Conservation (phyloP, 2,113 vertebrate genomes). For the Microcebus jonahi region DNA sequence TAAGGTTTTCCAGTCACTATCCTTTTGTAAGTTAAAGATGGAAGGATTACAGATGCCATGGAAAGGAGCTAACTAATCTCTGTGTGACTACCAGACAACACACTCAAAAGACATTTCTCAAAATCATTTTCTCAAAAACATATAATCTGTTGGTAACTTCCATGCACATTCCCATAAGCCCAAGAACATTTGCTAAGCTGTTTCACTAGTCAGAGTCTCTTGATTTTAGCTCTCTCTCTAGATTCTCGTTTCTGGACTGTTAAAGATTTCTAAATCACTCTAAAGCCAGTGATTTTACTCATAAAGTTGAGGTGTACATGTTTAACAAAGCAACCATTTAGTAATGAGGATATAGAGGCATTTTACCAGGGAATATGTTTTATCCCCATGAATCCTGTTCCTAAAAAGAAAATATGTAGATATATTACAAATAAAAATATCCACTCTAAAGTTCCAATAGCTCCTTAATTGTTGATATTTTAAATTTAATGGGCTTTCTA, state of each 20-base stretch:
- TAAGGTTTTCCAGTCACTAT: background rate
- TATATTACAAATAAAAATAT: background rate
- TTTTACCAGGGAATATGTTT: background rate
- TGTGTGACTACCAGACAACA: background rate
- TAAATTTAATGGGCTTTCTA: background rate
- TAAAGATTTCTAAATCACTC: background rate
- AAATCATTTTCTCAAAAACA: background rate
- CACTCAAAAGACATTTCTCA: background rate
- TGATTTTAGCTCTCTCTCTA: background rate
- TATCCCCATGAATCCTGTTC: background rate
- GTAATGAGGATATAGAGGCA: background rate
- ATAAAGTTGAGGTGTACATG: background rate
- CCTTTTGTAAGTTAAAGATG: background rate
- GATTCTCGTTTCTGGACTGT: background rate
- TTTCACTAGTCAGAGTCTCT: background rate
- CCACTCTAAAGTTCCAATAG: background rate
- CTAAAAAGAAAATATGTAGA: background rate
- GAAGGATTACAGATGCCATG: background rate
- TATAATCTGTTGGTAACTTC: background rate
- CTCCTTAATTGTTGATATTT: background rate
- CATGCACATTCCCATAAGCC: background rate
- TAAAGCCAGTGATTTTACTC: background rate
- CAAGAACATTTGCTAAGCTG: background rate
- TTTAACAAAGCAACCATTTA: background rate
- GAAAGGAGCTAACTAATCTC: background rate